Conservation (phyloP, 2,888 invertebrate species). For the Hedya salicella region DNA sequence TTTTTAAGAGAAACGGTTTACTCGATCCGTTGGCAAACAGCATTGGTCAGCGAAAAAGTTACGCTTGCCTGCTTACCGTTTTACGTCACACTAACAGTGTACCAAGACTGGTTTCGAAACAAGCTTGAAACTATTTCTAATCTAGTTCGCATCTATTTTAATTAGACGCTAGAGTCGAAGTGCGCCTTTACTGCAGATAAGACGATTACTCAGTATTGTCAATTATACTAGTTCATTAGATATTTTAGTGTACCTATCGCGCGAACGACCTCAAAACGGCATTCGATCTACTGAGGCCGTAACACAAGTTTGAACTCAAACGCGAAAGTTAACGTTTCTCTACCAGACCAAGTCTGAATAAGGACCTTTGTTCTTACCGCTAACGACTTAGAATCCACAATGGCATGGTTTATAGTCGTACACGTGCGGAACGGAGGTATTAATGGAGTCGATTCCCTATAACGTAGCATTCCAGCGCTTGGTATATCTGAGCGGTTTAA, state of each 20-base stretch:
- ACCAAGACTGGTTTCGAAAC: conserved; percentile 64
- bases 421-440: conserved; percentile 84
- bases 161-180: conserved; percentile 61
- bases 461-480: conserved; percentile 75
- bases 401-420: conserved; percentile 60
- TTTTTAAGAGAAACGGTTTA: conserved; percentile 46
- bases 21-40: conserved; percentile 49
- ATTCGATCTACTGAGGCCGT: conserved; percentile 81
- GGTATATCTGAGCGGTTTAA: conserved; percentile 56
- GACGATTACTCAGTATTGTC: conserved; percentile 61
- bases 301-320: conserved; percentile 78
- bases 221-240: conserved; percentile 48
- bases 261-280: conserved; percentile 83
- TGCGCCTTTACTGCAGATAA: conserved; percentile 61
- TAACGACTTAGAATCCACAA: conserved; percentile 58
- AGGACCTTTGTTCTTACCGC: conserved; percentile 53
- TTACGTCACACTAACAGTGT: conserved; percentile 49
- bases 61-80: conserved; percentile 53
- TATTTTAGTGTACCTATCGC: conserved; percentile 64
- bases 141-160: conserved; percentile 73
- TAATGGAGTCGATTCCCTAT: conserved; percentile 76
- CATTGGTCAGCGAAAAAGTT: conserved; percentile 61
- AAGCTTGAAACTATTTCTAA: conserved; percentile 69
- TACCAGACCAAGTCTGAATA: conserved; percentile 52
- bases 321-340: conserved; percentile 81